phyloP scores from a whole-genome alignment of 2,797 vertebrate species.

The Oceanodroma leucorhoa region DNA sequence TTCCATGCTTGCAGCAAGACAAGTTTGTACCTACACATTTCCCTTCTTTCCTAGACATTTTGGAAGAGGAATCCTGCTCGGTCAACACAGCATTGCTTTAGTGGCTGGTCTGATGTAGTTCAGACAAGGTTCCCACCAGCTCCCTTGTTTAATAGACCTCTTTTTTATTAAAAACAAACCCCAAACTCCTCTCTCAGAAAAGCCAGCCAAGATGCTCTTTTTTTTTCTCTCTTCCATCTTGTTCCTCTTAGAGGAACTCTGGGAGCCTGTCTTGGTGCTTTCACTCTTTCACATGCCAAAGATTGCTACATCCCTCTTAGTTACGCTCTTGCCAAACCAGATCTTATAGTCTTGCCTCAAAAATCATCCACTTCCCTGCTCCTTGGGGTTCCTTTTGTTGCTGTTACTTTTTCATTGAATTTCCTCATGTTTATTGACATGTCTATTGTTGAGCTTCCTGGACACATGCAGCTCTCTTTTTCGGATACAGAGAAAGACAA shows the following conservation, averaged over 20 bases:
- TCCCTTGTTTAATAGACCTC: constrained; percentile 1
- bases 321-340: constrained; percentile 33
- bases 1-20: not conserved
- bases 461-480: constrained; percentile 60
- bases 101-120: constrained; percentile 23
- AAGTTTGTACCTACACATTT: not conserved
- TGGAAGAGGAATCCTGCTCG: not conserved
- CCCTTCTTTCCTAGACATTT: not conserved
- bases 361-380: constrained; percentile 63
- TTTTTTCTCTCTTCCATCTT: constrained; percentile 25
- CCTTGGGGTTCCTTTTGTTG: constrained; percentile 65
- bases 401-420: constrained; percentile 56
- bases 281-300: constrained; percentile 55
- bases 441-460: constrained; percentile 64
- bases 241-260: constrained; percentile 46
- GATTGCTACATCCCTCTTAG: constrained; percentile 44
- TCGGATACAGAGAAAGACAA: constrained; percentile 44
- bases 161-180: constrained; percentile 26
- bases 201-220: constrained; percentile 32
- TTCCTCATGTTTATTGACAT: constrained; percentile 58
- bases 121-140: constrained; percentile 39
- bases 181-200: constrained; percentile 29
- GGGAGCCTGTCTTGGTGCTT: constrained; percentile 51
- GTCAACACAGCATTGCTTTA: not conserved
- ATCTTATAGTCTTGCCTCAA: constrained; percentile 38